These are phyloP conservation scores for Nomia melanderi DNA, from an alignment of 1,140 invertebrate genomes.

Conservation along the genomic window DNA sequence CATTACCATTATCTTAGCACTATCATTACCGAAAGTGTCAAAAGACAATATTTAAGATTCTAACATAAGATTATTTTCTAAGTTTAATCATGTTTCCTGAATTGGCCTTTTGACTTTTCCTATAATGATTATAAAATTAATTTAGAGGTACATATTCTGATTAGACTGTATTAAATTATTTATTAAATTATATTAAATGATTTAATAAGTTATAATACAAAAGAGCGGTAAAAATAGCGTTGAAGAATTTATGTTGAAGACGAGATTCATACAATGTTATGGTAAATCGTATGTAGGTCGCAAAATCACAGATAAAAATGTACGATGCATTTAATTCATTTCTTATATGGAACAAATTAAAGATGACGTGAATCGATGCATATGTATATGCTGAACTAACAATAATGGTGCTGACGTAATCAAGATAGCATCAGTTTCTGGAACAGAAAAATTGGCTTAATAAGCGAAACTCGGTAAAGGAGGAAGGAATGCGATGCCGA, in stretches of 20 bases:
- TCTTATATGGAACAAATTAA: not conserved
- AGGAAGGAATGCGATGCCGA: conserved; percentile 15
- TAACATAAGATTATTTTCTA: too few species aligned
- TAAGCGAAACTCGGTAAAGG: not conserved
- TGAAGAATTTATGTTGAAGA: not conserved
- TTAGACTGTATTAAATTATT: too few species aligned
- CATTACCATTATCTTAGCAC: too few species aligned
- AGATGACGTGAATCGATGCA: not conserved
- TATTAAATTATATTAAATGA: too few species aligned
- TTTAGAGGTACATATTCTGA: too few species aligned
- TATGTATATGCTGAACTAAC: not conserved
- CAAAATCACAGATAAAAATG: not conserved
- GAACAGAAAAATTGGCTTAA: conserved; percentile 22
- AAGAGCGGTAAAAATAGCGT: too few species aligned
- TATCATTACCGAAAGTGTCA: too few species aligned
- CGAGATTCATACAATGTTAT: not conserved
- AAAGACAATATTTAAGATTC: too few species aligned
- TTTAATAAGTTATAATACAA: too few species aligned
- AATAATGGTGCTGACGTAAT: not conserved
- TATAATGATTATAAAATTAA: too few species aligned
- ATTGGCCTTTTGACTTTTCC: too few species aligned
- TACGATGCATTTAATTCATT: not conserved
- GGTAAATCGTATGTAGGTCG: not conserved
- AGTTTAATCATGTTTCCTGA: too few species aligned
- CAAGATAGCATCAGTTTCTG: not conserved